A percentile compares a stretch with the other conserved stretches of the same genome.
phyloP scores from a whole-genome alignment of 2,113 vertebrate genomes.

The Clarias gariepinus region DNA sequence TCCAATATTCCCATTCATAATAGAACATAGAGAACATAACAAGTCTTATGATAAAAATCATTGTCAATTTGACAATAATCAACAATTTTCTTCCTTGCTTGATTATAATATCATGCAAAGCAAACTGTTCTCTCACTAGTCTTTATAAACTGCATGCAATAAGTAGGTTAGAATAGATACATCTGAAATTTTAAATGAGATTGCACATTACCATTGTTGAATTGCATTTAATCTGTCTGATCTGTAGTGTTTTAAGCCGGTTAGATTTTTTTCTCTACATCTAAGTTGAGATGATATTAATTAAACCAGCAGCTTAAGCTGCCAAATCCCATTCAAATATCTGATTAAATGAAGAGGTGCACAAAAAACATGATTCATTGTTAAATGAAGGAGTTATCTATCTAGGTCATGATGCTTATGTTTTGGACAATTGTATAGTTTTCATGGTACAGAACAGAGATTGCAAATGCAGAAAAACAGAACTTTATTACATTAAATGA shows the following conservation, averaged over 20 bases:
- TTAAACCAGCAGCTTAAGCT: background rate
- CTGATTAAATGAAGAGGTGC: background rate
- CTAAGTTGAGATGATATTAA: slow-evolving; percentile 18
- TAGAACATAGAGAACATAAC: too few species aligned
- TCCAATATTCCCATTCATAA: too few species aligned
- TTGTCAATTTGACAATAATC: background rate
- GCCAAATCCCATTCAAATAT: background rate
- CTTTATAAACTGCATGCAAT: background rate
- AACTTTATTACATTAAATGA: too few species aligned
- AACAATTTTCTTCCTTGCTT: background rate
- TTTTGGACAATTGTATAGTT: background rate
- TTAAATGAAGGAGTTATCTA: background rate
- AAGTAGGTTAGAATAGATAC: slow-evolving; percentile 16
- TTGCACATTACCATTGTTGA: background rate
- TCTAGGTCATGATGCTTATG: background rate
- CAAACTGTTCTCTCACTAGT: slow-evolving; percentile 6
- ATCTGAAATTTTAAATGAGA: slow-evolving; percentile 8
- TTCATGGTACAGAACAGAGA: background rate
- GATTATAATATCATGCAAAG: background rate
- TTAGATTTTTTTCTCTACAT: too few species aligned
- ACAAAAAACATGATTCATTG: background rate
- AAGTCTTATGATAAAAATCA: background rate
- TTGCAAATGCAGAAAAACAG: too few species aligned
- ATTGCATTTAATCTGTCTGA: background rate
- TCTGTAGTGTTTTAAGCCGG: slow-evolving; percentile 11